Conservation (phyloP, 2,797 vertebrate species). For the Enteromius unitaeniatus region DNA sequence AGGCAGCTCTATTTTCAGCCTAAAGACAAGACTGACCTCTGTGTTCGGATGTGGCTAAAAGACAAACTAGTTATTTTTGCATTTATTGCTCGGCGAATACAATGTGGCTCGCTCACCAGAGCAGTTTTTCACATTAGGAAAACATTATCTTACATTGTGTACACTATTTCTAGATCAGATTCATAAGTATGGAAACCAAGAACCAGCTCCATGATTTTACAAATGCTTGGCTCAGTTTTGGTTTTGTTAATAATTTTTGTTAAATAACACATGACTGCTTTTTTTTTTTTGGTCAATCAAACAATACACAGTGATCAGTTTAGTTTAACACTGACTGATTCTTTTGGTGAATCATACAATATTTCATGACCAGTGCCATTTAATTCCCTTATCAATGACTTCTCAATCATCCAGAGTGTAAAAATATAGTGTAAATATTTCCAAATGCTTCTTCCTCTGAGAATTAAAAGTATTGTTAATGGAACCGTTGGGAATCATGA, state of each 20-base stretch:
- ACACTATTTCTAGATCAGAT: not conserved
- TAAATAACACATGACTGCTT: too few relatives aligned
- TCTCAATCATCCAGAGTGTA: not conserved
- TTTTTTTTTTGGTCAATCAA: not conserved
- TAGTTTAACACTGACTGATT: not conserved
- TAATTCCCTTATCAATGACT: not conserved
- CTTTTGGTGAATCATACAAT: not conserved
- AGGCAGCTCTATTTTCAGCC: conserved; percentile 20
- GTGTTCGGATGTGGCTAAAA: conserved; percentile 29
- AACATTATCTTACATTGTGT: not conserved
- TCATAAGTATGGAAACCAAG: not conserved
- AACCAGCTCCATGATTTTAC: not conserved
- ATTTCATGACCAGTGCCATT: not conserved
- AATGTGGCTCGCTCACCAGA: conserved; percentile 7
- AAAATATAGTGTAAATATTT: not conserved
- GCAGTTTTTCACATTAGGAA: not conserved
- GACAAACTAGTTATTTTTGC: conserved; percentile 25
- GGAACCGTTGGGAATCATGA: not conserved
- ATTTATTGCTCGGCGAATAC: not conserved
- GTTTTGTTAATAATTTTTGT: not conserved
- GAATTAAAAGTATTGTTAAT: not conserved
- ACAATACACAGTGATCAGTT: not conserved
- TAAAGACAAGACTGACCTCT: conserved; percentile 38
- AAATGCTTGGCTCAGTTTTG: not conserved
- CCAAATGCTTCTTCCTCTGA: not conserved